Conservation (phyloP, 2,888 invertebrate species). For the Tetanocera ferruginea region DNA sequence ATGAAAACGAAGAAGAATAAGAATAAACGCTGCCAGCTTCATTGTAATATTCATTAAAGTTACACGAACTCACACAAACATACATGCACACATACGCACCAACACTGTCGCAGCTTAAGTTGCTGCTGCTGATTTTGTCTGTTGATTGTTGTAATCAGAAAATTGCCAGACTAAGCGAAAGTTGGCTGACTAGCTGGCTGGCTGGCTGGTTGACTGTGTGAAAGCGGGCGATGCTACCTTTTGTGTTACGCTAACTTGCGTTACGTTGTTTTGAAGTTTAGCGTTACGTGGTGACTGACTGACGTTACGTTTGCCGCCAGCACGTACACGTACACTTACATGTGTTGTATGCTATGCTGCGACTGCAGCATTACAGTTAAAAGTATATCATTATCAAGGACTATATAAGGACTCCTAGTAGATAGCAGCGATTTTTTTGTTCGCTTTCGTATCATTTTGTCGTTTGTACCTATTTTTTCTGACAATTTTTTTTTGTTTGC, state of each 20-base stretch:
- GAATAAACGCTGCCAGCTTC: neutral
- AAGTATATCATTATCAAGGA: slow-evolving; percentile 30
- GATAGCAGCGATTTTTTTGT: slow-evolving; percentile 12
- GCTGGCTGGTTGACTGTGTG: no score
- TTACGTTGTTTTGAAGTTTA: slow-evolving; percentile 15
- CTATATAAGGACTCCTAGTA: neutral
- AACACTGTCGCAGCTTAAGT: neutral
- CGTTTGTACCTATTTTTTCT: neutral
- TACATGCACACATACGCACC: slow-evolving; percentile 12
- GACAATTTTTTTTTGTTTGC: neutral
- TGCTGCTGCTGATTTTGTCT: slow-evolving; percentile 7
- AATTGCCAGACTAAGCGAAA: slow-evolving; percentile 24
- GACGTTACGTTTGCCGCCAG: slow-evolving; percentile 1
- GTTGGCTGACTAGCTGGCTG: neutral
- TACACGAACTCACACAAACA: neutral
- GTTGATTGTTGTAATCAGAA: slow-evolving; percentile 30
- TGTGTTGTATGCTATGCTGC: neutral
- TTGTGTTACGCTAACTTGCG: neutral
- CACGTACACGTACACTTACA: neutral
- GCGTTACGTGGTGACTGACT: slow-evolving; percentile 2
- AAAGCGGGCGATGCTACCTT: neutral
- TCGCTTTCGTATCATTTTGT: slow-evolving; percentile 10
- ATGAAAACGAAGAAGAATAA: neutral
- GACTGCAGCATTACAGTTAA: neutral
- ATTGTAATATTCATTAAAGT: neutral